Conservation (phyloP, 2,113 vertebrate species). For the Phaethornis superciliosus region DNA sequence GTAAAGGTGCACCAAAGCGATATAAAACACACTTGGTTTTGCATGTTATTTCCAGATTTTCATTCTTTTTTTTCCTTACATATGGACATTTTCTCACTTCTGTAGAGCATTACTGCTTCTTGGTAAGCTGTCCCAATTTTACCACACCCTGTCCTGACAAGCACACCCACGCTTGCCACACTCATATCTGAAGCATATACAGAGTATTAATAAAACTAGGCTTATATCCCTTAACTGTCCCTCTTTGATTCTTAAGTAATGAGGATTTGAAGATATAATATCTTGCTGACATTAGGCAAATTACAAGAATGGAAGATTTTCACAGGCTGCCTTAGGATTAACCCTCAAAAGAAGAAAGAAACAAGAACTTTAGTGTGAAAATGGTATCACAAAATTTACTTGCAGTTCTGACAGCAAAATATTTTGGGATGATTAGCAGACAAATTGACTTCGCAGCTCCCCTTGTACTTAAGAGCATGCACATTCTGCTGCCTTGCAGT, state of each 20-base stretch:
- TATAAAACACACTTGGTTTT: background rate
- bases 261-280: background rate
- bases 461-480: accelerated
- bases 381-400: background rate
- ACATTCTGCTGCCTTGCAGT: background rate
- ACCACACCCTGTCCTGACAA: background rate
- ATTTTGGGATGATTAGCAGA: background rate
- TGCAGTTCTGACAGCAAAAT: background rate
- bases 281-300: background rate
- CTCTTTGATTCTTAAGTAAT: background rate
- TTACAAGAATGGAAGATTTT: background rate
- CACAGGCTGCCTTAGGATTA: background rate
- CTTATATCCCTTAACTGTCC: background rate
- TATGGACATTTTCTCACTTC: background rate
- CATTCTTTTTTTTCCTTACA: background rate
- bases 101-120: background rate
- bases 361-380: background rate
- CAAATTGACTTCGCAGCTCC: background rate
- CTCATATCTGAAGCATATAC: background rate
- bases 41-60: background rate
- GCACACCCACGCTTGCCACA: background rate
- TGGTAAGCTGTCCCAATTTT: background rate
- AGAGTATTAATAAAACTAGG: background rate
- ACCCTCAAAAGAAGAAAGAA: background rate
- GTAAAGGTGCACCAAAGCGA: background rate